Base-by-base conservation (phyloP, 2,888 invertebrate genomes). In the Acanthosepion pharaonis region DNA sequence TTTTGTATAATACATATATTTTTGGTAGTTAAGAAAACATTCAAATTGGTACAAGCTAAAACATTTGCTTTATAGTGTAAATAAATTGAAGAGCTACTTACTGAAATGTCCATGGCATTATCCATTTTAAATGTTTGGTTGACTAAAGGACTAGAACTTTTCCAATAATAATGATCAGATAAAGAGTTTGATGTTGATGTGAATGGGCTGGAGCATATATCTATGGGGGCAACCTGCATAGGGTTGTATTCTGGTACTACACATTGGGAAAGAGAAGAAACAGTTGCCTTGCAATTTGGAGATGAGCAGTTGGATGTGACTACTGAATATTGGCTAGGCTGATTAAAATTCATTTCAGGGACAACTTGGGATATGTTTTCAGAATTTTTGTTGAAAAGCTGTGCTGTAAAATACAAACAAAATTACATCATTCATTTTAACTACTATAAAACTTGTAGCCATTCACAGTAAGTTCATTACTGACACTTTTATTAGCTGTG, bases 241-340 rank as follows among this genome's bases (percentile, higher is more conserved):
- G 92, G 92, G 42, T 92, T 92, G 49, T 92, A 92, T 92, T 92
- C 51, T 28, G 93, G 93, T 28, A 93, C 93, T 51, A 53, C 28
- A 51, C 51, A 51, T 25, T 93, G 93, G 9, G 93, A 93, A 78
- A 78, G 15, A n/a, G 78, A 78, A 15, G 78, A 33, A 18, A 15
- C n/a, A 33, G 78, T 33, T 33, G 78, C 78, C 11, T n/a, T 33
- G n/a, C 11, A 78, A 15, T 78, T n/a, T 78, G n/a, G 33, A 78
- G 78, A 78, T 78, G 78, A 49, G 18, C 49, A 93, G 11, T 51
- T 93, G 23, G 92, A n/a, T 3, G n/a, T 49, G 0, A 53, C 28
- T 9, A 20, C 15, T n/a, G 53, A 51, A 49, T 53, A 49, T 51
- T 53, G n/a, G 6, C 53, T 28, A 42, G 93, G n/a, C 18, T 33